Percentiles rank a stretch among this genome's conserved stretches.
These are phyloP conservation scores for Teinopalpus imperialis DNA, from an alignment of 2,888 invertebrate genomes.

Conservation along the genomic window DNA sequence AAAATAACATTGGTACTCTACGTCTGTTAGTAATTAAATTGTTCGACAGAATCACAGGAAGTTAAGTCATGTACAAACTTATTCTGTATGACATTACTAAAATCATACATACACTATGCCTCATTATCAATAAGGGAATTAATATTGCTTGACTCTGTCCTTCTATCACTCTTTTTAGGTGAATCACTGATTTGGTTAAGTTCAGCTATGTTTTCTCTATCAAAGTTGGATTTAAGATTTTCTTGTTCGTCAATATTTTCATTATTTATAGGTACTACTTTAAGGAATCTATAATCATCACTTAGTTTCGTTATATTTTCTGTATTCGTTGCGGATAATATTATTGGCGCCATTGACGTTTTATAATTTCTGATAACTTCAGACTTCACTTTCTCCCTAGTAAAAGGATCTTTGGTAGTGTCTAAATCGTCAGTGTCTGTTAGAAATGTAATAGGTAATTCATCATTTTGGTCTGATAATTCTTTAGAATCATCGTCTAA, in stretches of 20 bases:
- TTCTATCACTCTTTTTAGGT: conserved; percentile 71
- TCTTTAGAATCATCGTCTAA: conserved; percentile 32
- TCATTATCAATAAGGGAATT: conserved; percentile 60
- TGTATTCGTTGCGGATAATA: conserved; percentile 16
- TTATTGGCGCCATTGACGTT: conserved; percentile 7
- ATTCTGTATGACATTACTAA: conserved; percentile 31
- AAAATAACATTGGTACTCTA: conserved; percentile 16
- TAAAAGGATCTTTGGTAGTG: conserved; percentile 29
- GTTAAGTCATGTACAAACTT: conserved; percentile 59
- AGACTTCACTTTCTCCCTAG: conserved; percentile 6
- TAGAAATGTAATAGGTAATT: conserved; percentile 58
- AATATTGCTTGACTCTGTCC: conserved; percentile 64
- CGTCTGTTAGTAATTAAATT: conserved; percentile 42
- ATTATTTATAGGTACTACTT: conserved; percentile 62
- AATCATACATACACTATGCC: conserved; percentile 50
- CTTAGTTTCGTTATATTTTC: conserved; percentile 27
- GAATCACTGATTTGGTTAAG: conserved; percentile 73
- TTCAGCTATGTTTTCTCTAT: conserved; percentile 58
- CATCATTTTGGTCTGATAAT: conserved; percentile 17
- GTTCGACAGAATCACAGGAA: conserved; percentile 65
- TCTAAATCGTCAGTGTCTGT: conserved; percentile 70
- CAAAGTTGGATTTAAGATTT: conserved; percentile 47
- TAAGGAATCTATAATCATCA: conserved; percentile 51
- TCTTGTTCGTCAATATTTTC: conserved; percentile 46
- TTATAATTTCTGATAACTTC: conserved; percentile 2